Percentiles rank a stretch among this genome's conserved stretches.
Conservation (phyloP, 1,140 invertebrate species). For the Pseudomyrmex sp. region DNA sequence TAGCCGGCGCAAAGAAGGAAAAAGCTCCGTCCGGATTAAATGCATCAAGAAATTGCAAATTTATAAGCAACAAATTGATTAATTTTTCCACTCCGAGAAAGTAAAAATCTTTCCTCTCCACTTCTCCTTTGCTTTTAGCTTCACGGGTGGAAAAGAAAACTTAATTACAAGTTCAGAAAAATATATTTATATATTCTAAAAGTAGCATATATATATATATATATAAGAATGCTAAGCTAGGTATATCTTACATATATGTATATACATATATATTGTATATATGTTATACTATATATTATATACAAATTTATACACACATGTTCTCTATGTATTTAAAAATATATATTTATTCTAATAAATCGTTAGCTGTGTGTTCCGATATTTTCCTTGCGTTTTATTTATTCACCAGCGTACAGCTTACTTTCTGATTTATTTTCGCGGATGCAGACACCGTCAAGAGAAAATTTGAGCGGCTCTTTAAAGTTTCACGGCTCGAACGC, state of each 20-base stretch:
- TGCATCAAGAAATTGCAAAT: conserved; percentile 20
- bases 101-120: background rate
- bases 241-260: too few relatives aligned
- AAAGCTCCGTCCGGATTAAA: background rate
- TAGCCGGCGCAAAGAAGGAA: conserved; percentile 1
- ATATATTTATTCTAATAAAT: background rate
- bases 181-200: background rate
- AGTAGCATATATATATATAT: too few relatives aligned
- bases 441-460: background rate
- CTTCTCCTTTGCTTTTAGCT: too few relatives aligned
- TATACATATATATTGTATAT: too few relatives aligned
- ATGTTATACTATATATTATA: too few relatives aligned
- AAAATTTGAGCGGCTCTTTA: conserved; percentile 22
- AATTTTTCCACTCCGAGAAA: background rate
- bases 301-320: background rate
- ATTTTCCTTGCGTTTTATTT: background rate
- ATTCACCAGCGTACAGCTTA: conserved; percentile 7
- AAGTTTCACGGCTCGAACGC: conserved; percentile 46
- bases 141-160: too few relatives aligned
- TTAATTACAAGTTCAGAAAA: background rate
- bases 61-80: background rate
- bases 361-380: background rate
- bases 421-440: background rate
- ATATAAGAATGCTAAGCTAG: too few relatives aligned
- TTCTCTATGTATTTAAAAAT: background rate